Percentiles rank a stretch among this genome's conserved stretches.
These are phyloP conservation scores for Euthynnus affinis DNA, from an alignment of 2,797 vertebrate species.

Conservation along the genomic window DNA sequence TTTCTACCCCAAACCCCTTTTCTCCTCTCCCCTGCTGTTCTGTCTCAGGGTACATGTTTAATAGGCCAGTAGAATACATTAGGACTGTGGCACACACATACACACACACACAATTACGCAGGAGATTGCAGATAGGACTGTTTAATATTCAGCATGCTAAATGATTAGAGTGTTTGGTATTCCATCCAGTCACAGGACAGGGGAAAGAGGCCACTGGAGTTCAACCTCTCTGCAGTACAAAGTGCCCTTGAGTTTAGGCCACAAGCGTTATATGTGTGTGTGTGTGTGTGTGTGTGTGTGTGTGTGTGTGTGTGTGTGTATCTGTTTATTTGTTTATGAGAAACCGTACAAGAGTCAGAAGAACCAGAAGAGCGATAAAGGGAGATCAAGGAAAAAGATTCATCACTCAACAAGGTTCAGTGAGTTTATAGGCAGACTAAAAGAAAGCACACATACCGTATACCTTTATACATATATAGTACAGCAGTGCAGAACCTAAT, in stretches of 20 bases:
- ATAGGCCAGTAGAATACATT: conserved; percentile 66
- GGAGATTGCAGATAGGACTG: conserved; percentile 59
- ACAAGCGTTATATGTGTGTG: conserved; percentile 17
- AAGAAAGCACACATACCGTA: conserved; percentile 1
- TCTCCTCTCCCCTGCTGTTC: conserved; percentile 65
- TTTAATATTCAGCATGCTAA: conserved; percentile 78
- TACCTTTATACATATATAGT: conserved; percentile 25
- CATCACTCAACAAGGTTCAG: conserved; percentile 47
- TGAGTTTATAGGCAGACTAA: conserved; percentile 25
- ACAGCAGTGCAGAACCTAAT: conserved; percentile 31
- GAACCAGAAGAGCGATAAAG: conserved; percentile 20
- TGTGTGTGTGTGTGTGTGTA: conserved; percentile 15
- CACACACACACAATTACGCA: conserved; percentile 29
- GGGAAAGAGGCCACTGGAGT: conserved; percentile 68
- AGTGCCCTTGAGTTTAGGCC: conserved; percentile 72
- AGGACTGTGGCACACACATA: conserved; percentile 47
- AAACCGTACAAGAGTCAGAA: conserved; percentile 21
- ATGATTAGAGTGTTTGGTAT: conserved; percentile 76
- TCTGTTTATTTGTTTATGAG: conserved; percentile 33
- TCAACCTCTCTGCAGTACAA: conserved; percentile 59
- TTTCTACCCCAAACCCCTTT: conserved; percentile 47
- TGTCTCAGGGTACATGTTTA: conserved; percentile 64
- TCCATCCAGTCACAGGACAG: conserved; percentile 65
- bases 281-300: conserved; percentile 17
- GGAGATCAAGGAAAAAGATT: conserved; percentile 44